Evolutionary conservation across 2,888 invertebrate genomes (phyloP).

Genomic region (Polyommatus iphigenia): DNA sequence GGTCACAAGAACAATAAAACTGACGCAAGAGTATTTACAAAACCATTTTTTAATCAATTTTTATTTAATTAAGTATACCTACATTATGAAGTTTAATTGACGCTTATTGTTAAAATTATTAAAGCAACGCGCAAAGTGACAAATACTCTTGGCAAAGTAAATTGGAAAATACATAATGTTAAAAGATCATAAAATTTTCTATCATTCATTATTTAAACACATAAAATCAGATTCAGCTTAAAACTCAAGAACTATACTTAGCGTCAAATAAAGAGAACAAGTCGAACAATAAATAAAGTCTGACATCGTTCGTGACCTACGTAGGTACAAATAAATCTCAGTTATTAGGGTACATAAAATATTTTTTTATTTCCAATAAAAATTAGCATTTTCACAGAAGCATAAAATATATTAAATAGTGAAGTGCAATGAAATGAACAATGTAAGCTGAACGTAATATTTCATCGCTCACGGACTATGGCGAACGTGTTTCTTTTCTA

Average conservation of each 20-base stretch:
- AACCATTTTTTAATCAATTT: no score
- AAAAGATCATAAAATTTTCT: no score
- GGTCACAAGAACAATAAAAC: no score
- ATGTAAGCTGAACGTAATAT: slow-evolving; percentile 31
- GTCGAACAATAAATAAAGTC: slow-evolving; percentile 14
- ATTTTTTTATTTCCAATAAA: slow-evolving; percentile 27
- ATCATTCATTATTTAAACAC: no score
- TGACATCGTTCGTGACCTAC: slow-evolving; percentile 15
- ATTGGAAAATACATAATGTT: no score
- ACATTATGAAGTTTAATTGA: no score
- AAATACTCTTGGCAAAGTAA: no score
- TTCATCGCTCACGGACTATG: slow-evolving; percentile 16
- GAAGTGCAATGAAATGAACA: slow-evolving; percentile 29
- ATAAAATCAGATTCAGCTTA: not conserved
- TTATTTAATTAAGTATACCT: no score
- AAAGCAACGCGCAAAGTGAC: no score
- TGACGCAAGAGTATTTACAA: no score
- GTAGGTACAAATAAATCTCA: slow-evolving; percentile 15
- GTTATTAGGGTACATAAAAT: slow-evolving; percentile 29
- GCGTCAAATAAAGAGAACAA: not conserved
- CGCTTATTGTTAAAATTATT: no score
- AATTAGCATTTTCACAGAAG: slow-evolving; percentile 31
- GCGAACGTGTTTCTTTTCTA: slow-evolving; percentile 24
- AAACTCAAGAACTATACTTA: not conserved
- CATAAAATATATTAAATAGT: slow-evolving; percentile 28